Conservation (phyloP, 2,113 vertebrate species). For the Emydocephalus ijimae region DNA sequence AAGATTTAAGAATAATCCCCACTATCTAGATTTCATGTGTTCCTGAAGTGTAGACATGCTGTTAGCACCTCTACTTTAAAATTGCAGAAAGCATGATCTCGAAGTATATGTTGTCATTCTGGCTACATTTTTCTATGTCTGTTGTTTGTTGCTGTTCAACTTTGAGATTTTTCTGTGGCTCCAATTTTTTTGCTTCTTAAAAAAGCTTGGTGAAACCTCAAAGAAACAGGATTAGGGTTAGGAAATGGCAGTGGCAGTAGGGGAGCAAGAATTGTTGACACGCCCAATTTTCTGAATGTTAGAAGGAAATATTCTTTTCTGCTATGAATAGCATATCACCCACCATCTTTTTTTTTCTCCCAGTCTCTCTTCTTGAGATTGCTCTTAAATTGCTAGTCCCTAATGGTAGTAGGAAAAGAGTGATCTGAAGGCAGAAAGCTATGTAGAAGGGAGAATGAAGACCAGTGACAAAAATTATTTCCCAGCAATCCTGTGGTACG, state of each 20-base stretch:
- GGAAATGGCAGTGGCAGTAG: background rate
- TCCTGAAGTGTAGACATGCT: background rate
- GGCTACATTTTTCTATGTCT: background rate
- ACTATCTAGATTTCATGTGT: background rate
- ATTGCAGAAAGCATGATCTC: background rate
- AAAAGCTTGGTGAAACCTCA: background rate
- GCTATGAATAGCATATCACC: background rate
- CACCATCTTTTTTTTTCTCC: background rate
- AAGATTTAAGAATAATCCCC: background rate
- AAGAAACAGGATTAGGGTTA: background rate
- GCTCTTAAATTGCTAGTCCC: background rate
- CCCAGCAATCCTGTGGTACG: background rate
- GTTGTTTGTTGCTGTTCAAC: background rate
- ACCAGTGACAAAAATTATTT: background rate
- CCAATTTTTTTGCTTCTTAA: background rate
- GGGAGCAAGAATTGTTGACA: background rate
- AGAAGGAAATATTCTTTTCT: background rate
- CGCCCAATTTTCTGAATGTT: background rate
- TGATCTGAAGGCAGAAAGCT: background rate
- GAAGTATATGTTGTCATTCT: background rate
- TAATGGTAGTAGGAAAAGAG: background rate
- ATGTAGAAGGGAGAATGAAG: background rate
- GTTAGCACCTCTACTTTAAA: background rate
- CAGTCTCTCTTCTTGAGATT: background rate
- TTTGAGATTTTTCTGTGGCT: background rate